These are phyloP conservation scores for Sardinella longiceps DNA, from an alignment of 2,797 vertebrate genomes.

Conservation along the genomic window DNA sequence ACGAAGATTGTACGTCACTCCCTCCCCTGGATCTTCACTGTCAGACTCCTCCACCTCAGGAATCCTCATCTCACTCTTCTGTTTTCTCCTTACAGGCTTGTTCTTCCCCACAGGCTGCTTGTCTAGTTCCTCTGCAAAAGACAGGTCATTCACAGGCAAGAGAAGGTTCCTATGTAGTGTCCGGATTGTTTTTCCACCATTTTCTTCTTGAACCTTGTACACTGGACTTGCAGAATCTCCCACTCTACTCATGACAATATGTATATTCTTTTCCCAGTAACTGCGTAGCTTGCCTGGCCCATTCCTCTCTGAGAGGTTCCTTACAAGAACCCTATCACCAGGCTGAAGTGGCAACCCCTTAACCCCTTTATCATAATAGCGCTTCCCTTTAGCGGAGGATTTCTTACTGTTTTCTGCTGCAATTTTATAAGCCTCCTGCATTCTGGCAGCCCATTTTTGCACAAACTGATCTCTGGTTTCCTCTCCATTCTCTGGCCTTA, in stretches of 20 bases:
- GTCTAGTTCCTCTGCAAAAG: neutral
- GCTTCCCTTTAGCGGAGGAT: constrained; percentile 29
- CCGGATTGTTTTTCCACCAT: neutral
- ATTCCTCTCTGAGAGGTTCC: constrained; percentile 11
- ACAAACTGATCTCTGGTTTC: no score
- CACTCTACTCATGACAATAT: constrained; percentile 15
- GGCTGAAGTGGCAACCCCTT: constrained; percentile 37
- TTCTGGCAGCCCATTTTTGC: constrained; percentile 30
- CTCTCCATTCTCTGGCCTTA: no score
- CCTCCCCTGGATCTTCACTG: no score
- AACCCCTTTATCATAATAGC: neutral
- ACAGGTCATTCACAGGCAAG: constrained; percentile 33
- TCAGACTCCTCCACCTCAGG: no score
- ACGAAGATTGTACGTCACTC: no score
- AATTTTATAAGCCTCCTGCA: constrained; percentile 33
- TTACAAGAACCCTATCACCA: constrained; percentile 31
- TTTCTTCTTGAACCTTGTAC: constrained; percentile 35
- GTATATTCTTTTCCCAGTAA: constrained; percentile 25
- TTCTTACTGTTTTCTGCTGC: constrained; percentile 30
- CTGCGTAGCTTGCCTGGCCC: constrained; percentile 24
- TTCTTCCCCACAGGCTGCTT: no score
- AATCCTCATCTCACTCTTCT: no score
- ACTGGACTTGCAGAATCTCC: constrained; percentile 24
- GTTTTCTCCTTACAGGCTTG: no score
- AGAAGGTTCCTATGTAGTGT: constrained; percentile 54